Evolutionary conservation across 2,888 invertebrate genomes (phyloP).

Genomic region (Acronicta aceris): DNA sequence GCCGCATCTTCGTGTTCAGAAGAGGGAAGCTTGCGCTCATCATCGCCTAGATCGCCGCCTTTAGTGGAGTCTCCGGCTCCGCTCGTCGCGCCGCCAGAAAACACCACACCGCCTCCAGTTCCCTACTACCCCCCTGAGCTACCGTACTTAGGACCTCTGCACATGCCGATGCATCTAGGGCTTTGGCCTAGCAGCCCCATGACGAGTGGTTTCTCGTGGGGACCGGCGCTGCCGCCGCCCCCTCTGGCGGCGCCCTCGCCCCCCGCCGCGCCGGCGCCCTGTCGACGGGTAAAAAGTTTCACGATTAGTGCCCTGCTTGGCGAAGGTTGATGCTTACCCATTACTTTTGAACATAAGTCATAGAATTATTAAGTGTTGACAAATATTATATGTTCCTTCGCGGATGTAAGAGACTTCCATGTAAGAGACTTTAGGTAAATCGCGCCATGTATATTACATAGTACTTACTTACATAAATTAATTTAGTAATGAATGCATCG

Average conservation of each 20-base stretch:
- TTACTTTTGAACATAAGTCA: conserved; percentile 35
- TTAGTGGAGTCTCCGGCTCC: conserved; percentile 81
- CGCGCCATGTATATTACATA: conserved; percentile 11
- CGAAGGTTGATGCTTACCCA: conserved; percentile 74
- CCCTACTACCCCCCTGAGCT: conserved; percentile 77
- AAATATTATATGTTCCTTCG: conserved; percentile 38
- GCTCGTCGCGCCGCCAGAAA: conserved; percentile 71
- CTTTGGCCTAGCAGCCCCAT: conserved; percentile 73
- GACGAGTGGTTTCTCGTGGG: conserved; percentile 74
- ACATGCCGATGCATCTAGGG: conserved; percentile 79
- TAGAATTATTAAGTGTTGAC: conserved; percentile 43
- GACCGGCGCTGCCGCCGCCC: conserved; percentile 71
- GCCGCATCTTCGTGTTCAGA: conserved; percentile 85
- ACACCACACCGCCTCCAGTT: conserved; percentile 68
- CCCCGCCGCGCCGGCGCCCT: conserved; percentile 76
- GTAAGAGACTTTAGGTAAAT: conserved; percentile 12
- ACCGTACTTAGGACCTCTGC: conserved; percentile 72
- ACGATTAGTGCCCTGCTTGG: conserved; percentile 86
- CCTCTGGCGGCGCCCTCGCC: conserved; percentile 66
- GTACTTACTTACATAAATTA: too few relatives aligned
- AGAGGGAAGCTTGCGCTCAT: conserved; percentile 81
- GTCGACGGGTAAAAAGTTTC: conserved; percentile 82
- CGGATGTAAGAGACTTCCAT: conserved; percentile 23
- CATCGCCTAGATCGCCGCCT: conserved; percentile 83
- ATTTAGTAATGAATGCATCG: conserved; percentile 18